Base-by-base conservation (phyloP, 1,140 invertebrate genomes). In the Ditylenchus dipsaci region DNA sequence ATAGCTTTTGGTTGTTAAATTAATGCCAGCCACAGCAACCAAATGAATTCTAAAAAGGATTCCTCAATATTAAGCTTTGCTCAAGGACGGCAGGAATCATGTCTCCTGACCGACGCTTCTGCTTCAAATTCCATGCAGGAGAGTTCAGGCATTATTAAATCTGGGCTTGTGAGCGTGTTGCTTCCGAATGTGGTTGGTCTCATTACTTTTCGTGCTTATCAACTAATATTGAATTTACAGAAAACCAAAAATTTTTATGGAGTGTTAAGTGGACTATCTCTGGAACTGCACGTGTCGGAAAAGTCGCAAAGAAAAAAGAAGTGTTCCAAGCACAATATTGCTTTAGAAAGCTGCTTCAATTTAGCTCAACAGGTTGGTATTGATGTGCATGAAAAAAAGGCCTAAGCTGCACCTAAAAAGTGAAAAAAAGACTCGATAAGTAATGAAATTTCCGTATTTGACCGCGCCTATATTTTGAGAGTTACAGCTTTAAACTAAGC, bases 241-340 rank as follows among this genome's bases (percentile, higher is more conserved):
- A 53, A 53, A 53, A 26, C 49, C n/a, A 53, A 53, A 26, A 53
- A 68, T 17, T 21, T 7, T 23, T 68, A 68, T 27, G 67, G 57
- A 15, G 67, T 68, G 38, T 29, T 68, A 17, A 74, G 74, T 11
- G 73, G 71, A 45, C 76, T 74, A 33, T 67, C 73, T 26, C 42
- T 74, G 33, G 72, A 74, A 49, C 49, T 74, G 29, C 63, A 74
- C 65, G 69, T 72, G 71, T 76, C 72, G 26, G 73, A 74, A 43
- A 74, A 74, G 33, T 26, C 53, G 7, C 63, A 69, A 19, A 29
- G 66, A 21, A 74, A 74, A 49, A 72, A 56, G 49, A 76, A 74
- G 62, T 27, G 68, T 27, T 47, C 73, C 38, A 74, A 76, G 30
- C 47, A 58, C 5, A 71, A 76, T 15, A 43, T 74, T 27, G 72